These are phyloP conservation scores for Heteromyza rotundicornis DNA, from an alignment of 2,888 invertebrate genomes.

Conservation along the genomic window DNA sequence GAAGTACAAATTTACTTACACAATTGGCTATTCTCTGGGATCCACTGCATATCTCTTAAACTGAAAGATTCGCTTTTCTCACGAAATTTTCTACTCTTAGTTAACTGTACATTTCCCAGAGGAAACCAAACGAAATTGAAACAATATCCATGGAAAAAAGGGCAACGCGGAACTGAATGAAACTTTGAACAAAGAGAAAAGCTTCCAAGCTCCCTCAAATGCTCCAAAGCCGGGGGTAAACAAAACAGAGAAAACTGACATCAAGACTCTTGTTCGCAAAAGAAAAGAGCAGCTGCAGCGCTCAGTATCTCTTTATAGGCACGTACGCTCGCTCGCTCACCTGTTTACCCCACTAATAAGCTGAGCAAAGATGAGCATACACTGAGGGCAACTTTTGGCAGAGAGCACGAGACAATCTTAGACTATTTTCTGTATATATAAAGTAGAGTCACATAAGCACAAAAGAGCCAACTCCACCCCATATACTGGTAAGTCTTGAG, in stretches of 20 bases:
- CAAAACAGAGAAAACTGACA: no score
- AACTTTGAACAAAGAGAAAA: conserved; percentile 17
- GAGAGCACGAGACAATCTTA: conserved; percentile 4
- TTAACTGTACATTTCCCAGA: conserved; percentile 28
- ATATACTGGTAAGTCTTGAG: conserved; percentile 17
- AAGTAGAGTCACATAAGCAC: conserved; percentile 6
- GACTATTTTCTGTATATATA: conserved; percentile 20
- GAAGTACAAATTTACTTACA: no score
- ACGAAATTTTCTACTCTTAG: conserved; percentile 12
- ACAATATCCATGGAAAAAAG: conserved; percentile 18
- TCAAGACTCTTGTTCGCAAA: not conserved
- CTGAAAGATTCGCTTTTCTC: no score
- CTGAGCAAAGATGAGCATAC: conserved; percentile 5
- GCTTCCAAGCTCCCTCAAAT: conserved; percentile 1
- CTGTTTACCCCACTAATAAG: conserved; percentile 22
- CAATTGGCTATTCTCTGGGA: no score
- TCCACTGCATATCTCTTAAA: not conserved
- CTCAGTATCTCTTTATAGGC: no score
- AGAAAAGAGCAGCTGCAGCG: conserved; percentile 1
- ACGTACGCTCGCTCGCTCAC: not conserved
- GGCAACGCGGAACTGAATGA: not conserved
- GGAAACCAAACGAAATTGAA: conserved; percentile 28
- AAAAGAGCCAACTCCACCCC: conserved; percentile 38
- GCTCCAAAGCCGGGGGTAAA: no score
- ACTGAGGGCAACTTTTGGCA: not conserved